Evolutionary conservation across 2,113 vertebrate species (phyloP).

Genomic region (Conger conger): DNA sequence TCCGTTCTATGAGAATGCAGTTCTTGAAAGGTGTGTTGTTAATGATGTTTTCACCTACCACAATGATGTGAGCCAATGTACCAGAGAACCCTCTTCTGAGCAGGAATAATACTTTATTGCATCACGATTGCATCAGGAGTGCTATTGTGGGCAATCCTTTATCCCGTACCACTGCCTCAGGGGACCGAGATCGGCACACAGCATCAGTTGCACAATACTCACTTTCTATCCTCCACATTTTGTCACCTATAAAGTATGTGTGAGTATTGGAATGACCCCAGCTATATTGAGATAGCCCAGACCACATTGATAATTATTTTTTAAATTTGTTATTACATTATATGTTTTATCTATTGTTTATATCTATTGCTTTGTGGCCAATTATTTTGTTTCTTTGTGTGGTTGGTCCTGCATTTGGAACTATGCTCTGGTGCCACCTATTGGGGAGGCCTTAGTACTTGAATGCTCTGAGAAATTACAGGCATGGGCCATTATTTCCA

Average conservation of each 20-base stretch:
- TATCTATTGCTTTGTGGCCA: neutral
- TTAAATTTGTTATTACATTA: neutral
- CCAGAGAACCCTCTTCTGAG: neutral
- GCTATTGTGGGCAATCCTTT: neutral
- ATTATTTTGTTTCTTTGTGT: neutral
- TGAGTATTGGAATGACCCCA: neutral
- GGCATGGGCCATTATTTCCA: neutral
- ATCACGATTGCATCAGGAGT: neutral
- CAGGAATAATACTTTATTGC: neutral
- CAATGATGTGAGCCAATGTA: neutral
- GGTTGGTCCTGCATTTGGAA: neutral
- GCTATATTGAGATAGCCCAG: neutral
- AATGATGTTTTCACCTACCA: neutral
- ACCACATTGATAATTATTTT: neutral
- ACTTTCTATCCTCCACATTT: neutral
- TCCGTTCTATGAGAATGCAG: neutral
- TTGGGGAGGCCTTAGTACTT: neutral
- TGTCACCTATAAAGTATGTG: neutral
- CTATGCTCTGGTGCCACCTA: constrained; percentile 8
- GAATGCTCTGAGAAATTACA: too few species aligned
- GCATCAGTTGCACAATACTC: neutral
- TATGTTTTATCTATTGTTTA: neutral
- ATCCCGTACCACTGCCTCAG: neutral
- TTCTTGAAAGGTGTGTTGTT: neutral
- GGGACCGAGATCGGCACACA: neutral